A percentile compares a stretch with the other conserved stretches of the same genome.
These are phyloP conservation scores for Conomelus anceps DNA, from an alignment of 2,888 invertebrate genomes.

Conservation along the genomic window DNA sequence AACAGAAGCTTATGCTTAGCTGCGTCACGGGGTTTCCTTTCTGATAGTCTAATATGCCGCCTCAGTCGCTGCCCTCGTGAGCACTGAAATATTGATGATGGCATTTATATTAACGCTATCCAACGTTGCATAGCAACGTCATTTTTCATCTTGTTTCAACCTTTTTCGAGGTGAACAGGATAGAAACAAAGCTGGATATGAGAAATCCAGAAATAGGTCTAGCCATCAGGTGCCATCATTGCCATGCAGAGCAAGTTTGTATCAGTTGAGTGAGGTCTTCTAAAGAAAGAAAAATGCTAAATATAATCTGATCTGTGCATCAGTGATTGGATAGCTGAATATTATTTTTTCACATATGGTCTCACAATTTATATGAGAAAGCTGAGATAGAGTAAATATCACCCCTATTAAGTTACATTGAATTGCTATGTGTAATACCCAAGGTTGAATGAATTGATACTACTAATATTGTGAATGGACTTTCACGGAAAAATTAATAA, in stretches of 20 bases:
- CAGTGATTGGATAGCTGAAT: no score
- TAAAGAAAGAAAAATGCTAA: no score
- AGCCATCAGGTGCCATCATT: background rate
- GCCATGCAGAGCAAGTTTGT: no score
- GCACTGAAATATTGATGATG: background rate
- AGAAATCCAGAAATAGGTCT: background rate
- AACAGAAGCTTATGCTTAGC: background rate
- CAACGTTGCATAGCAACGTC: background rate
- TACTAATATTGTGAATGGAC: no score
- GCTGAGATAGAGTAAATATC: no score
- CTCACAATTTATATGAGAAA: no score
- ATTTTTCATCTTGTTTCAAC: background rate
- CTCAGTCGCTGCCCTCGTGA: background rate
- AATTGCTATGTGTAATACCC: no score
- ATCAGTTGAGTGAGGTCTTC: background rate
- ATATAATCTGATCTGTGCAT: no score
- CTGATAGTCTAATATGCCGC: background rate
- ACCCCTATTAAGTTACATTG: no score
- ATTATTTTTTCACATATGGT: no score
- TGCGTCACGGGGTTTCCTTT: background rate
- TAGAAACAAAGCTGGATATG: background rate
- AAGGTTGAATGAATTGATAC: no score
- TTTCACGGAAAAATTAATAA: no score
- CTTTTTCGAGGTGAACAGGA: background rate
- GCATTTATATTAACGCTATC: background rate